A percentile compares a stretch with the other conserved stretches of the same genome.
Evolutionary conservation across 2,888 invertebrate genomes (phyloP).

Genomic region (Drosophila fulvimacula): DNA sequence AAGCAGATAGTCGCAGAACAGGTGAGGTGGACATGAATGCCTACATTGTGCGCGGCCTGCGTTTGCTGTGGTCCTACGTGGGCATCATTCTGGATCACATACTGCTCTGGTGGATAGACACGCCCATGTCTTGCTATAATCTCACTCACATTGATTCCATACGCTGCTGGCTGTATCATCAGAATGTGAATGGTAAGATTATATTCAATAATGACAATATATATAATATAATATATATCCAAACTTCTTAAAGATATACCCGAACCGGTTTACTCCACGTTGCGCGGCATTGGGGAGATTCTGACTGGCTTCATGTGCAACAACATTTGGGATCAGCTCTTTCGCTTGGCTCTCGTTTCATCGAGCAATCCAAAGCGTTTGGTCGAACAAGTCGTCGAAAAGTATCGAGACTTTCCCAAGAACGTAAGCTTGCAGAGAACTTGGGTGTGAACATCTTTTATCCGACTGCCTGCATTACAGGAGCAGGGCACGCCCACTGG

Average conservation of each 20-base stretch:
- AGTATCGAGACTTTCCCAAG: slow-evolving; percentile 67
- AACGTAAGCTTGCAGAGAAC: slow-evolving; percentile 57
- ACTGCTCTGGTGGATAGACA: slow-evolving; percentile 93
- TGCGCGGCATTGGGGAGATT: slow-evolving; percentile 91
- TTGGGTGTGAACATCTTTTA: background rate
- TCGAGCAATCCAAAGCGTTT: slow-evolving; percentile 61
- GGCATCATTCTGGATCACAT: slow-evolving; percentile 92
- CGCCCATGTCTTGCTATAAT: slow-evolving; percentile 88
- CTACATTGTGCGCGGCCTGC: slow-evolving; percentile 81
- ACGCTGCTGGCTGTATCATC: slow-evolving; percentile 78
- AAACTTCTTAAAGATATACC: slow-evolving; percentile 87
- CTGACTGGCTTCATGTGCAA: slow-evolving; percentile 91
- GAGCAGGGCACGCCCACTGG: slow-evolving; percentile 81
- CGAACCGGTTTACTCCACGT: slow-evolving; percentile 88
- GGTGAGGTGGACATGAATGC: slow-evolving; percentile 70
- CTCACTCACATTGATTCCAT: slow-evolving; percentile 81
- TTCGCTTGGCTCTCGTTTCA: slow-evolving; percentile 83
- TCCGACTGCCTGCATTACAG: slow-evolving; percentile 47
- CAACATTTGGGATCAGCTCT: slow-evolving; percentile 92
- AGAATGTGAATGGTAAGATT: slow-evolving; percentile 73
- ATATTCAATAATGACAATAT: background rate
- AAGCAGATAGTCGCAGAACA: slow-evolving; percentile 53
- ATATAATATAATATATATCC: background rate
- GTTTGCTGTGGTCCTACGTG: slow-evolving; percentile 91
- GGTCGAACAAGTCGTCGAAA: slow-evolving; percentile 67